Evolutionary conservation across 2,888 invertebrate genomes (phyloP).

Genomic region (Tetragonisca angustula): DNA sequence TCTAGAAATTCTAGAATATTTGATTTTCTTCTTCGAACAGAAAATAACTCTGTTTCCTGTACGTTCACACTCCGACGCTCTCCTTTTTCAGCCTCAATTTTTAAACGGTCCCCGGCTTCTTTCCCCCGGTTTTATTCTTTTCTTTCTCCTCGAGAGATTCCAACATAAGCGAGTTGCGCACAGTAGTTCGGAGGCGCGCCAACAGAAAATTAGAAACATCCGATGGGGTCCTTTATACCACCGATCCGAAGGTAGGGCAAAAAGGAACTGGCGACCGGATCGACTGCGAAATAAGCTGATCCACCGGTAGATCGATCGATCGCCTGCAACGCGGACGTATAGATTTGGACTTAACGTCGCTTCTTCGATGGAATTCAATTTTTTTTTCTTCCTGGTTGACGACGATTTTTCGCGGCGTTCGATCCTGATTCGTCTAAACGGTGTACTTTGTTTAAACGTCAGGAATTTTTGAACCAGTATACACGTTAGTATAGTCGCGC

Average conservation of each 20-base stretch:
- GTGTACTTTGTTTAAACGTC: too few species aligned
- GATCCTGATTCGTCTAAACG: neutral
- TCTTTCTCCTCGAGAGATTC: constrained; percentile 26
- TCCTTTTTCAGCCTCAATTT: constrained; percentile 1
- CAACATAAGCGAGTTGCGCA: constrained; percentile 6
- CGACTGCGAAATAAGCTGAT: constrained; percentile 33
- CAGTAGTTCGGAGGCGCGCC: constrained; percentile 51
- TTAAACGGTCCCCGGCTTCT: neutral
- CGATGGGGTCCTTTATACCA: constrained; percentile 36
- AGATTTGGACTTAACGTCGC: constrained; percentile 23
- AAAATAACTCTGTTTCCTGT: too few species aligned
- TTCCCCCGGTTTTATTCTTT: neutral
- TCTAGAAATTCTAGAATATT: too few species aligned
- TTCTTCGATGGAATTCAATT: neutral
- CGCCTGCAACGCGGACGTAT: constrained; percentile 1
- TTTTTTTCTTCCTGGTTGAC: neutral
- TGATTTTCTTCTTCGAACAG: too few species aligned
- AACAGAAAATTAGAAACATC: constrained; percentile 74
- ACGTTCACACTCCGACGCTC: neutral
- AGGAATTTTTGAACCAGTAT: neutral
- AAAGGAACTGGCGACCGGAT: constrained; percentile 37
- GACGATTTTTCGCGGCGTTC: neutral
- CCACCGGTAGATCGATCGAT: constrained; percentile 31
- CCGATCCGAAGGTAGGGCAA: constrained; percentile 24
- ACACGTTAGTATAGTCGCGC: too few species aligned